Evolutionary conservation across 2,888 invertebrate species (phyloP).

Genomic region (Mythimna albipuncta): DNA sequence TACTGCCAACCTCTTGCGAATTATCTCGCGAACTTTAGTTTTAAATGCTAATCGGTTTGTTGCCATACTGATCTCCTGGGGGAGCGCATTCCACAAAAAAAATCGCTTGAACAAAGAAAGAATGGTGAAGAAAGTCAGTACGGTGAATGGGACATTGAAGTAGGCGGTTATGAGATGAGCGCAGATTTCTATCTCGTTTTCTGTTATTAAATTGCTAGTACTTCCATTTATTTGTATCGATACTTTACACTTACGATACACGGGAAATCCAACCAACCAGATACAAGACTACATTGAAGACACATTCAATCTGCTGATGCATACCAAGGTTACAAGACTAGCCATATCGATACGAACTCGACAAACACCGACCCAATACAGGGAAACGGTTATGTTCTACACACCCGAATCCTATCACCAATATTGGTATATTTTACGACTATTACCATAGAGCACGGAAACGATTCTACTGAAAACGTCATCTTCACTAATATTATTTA

Average conservation of each 20-base stretch:
- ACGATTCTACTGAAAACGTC: neutral
- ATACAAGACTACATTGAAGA: neutral
- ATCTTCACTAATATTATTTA: neutral
- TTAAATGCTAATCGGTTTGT: no score
- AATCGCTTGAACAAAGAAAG: no score
- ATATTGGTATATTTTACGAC: constrained; percentile 49
- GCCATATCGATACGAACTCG: neutral
- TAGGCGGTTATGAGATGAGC: no score
- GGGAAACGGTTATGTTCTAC: constrained; percentile 20
- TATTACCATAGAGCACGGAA: neutral
- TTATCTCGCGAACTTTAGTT: no score
- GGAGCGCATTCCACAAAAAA: no score
- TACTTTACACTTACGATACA: neutral
- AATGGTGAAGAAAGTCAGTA: no score
- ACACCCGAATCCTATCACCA: constrained; percentile 34
- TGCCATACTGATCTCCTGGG: no score
- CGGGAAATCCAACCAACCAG: neutral
- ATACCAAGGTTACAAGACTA: constrained; percentile 4
- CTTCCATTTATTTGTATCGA: neutral
- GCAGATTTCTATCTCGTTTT: no score
- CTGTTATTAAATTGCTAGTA: neutral
- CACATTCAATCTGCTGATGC: constrained; percentile 26
- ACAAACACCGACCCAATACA: constrained; percentile 33
- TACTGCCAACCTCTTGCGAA: no score
- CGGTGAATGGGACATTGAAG: no score